Evolutionary conservation across 2,113 vertebrate species (phyloP).

Genomic region (Smithornis capensis): DNA sequence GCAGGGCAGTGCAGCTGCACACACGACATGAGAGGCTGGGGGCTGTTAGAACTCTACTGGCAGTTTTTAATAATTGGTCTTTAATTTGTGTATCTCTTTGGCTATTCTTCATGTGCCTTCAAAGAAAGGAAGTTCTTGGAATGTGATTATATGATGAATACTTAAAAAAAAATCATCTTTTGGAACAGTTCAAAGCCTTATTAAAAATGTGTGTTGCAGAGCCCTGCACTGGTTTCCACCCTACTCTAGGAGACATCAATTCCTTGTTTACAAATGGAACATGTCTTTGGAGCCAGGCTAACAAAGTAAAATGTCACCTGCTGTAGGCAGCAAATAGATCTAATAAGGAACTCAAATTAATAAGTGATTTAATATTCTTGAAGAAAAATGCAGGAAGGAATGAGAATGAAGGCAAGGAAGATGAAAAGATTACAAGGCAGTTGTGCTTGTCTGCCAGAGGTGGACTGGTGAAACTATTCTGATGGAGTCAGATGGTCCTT

Average conservation of each 20-base stretch:
- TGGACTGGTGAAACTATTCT: background rate
- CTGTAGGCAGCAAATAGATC: background rate
- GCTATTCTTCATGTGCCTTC: background rate
- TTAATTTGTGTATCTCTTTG: background rate
- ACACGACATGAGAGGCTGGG: background rate
- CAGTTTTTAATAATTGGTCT: background rate
- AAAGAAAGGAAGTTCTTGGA: background rate
- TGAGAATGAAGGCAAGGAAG: background rate
- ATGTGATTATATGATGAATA: background rate
- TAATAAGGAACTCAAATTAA: slow-evolving; percentile 41
- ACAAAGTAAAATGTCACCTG: background rate
- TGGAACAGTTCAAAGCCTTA: background rate
- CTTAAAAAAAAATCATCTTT: background rate
- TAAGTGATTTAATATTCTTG: background rate
- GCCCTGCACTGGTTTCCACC: background rate
- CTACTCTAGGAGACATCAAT: background rate
- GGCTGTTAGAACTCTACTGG: background rate
- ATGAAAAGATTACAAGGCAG: background rate
- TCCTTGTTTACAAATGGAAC: background rate
- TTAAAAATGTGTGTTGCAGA: background rate
- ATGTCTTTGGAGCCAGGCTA: background rate
- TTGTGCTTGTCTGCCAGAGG: background rate
- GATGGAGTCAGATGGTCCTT: background rate
- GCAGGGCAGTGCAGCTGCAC: background rate
- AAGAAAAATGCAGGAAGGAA: background rate